A percentile compares a stretch with the other conserved stretches of the same genome.
These are phyloP conservation scores for Eclectus roratus DNA, from an alignment of 2,113 vertebrate species.

Conservation along the genomic window DNA sequence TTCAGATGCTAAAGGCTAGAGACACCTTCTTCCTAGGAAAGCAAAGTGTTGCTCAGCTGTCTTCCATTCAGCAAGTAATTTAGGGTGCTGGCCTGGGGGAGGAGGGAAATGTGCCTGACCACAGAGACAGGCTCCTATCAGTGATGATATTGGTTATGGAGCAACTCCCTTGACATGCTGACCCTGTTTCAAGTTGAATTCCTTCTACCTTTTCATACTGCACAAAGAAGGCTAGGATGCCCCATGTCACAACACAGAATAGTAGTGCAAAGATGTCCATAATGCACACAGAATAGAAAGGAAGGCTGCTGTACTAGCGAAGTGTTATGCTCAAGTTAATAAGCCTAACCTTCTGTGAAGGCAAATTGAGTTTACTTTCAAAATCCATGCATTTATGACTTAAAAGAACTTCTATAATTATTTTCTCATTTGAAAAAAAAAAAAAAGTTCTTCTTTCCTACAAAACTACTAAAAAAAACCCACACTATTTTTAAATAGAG, in stretches of 20 bases:
- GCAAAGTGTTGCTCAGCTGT: not conserved
- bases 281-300: not conserved
- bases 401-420: not conserved
- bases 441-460: not conserved
- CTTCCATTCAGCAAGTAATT: not conserved
- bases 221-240: not conserved
- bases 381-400: not conserved
- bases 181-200: not conserved
- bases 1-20: not conserved
- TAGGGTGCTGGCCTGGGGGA: rapidly evolving
- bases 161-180: not conserved
- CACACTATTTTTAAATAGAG: not conserved
- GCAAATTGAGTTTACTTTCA: not conserved
- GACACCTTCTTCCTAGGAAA: not conserved
- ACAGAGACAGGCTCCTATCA: not conserved
- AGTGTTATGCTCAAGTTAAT: not conserved
- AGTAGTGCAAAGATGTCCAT: not conserved
- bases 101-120: no score
- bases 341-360: not conserved
- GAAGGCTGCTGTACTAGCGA: not conserved
- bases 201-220: not conserved
- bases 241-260: not conserved
- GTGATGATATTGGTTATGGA: not conserved
- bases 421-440: not conserved
- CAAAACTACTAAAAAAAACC: not conserved